Conservation (phyloP, 2,888 invertebrate genomes). For the Caenorhabditis macrosperma region DNA sequence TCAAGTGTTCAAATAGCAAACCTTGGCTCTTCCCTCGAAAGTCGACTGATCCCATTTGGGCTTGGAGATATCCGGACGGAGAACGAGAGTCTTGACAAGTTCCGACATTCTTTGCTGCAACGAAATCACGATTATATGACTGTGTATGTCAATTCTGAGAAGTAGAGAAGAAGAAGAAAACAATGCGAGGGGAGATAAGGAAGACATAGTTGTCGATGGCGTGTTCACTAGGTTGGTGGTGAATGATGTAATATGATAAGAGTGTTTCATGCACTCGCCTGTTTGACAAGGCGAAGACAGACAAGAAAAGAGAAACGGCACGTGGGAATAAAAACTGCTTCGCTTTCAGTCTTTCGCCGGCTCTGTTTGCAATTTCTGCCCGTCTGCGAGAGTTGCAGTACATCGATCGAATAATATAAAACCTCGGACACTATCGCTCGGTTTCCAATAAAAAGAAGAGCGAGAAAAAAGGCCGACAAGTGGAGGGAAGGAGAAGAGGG, state of each 20-base stretch:
- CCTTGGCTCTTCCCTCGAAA: conserved; percentile 66
- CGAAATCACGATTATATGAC: too few relatives aligned
- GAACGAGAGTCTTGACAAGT: conserved; percentile 69
- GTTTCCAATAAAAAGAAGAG: background rate
- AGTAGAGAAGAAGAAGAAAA: conserved; percentile 20
- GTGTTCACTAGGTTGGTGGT: conserved; percentile 42
- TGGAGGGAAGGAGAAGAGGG: background rate
- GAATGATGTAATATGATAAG: conserved; percentile 61
- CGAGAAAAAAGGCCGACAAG: background rate
- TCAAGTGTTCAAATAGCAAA: background rate
- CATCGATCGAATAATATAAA: conserved; percentile 30
- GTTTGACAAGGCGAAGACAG: background rate
- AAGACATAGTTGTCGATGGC: conserved; percentile 39
- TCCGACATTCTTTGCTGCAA: conserved; percentile 61
- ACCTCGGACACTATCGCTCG: conserved; percentile 6
- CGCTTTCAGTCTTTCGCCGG: too few relatives aligned
- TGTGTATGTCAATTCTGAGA: conserved; percentile 5
- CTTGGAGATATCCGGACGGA: conserved; percentile 85
- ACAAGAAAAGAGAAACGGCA: conserved; percentile 20
- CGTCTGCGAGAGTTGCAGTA: background rate
- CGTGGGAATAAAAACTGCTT: too few relatives aligned
- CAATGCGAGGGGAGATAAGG: background rate
- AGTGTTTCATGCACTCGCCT: conserved; percentile 54
- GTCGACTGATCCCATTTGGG: conserved; percentile 91
- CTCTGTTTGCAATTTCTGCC: too few relatives aligned